Base-by-base conservation (phyloP, 2,797 vertebrate species). In the Anguilla marmorata region DNA sequence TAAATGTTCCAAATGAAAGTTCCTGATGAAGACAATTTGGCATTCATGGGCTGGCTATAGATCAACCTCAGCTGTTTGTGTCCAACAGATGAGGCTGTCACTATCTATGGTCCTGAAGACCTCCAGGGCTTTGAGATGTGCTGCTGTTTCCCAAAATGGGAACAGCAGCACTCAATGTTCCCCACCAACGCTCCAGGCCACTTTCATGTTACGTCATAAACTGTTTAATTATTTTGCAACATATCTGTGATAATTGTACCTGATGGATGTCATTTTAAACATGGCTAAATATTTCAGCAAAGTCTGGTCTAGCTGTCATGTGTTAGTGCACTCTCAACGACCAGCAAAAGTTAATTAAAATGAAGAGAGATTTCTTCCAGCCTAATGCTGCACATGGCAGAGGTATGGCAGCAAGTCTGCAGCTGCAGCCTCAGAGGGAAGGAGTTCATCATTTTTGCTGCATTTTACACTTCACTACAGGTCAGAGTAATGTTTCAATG, bases 211-310 rank as follows among this genome's bases (percentile, higher is more conserved):
- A 45, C 3, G 41, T 45, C 41, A 45, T 21, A 63, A 5, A 21
- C 24, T 63, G 60, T 63, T 82, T 60, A 76, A 84, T 30, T 27
- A 37, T 41, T 27, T 54, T 41, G 76, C n/a, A 69, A 87, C 33
- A 58, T n/a, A 19, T 87, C 41, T 84, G n/a, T 48, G 50, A 48
- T 63, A 54, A 66, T 27, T 9, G 14, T 21, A 52, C 16, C 50
- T n/a, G 19, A 3, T 16, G 58, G 16, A 60, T 27, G 30, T n/a
- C 85, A 27, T 52, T 52, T 84, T 84, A 84, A 56, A 56, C 27
- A 50, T 85, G n/a, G 56, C 21, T 80, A 80, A 37, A 79, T 87
- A 86, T 86, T 76, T 56, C 50, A 85, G 63, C 63, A 74, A 72
- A 85, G 8, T 21, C 63, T 41, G 72, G 72, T 76, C n/a, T 21